A percentile compares a stretch with the other conserved stretches of the same genome.
These are phyloP conservation scores for Platysternon megacephalum DNA, from an alignment of 2,113 vertebrate species.

Conservation along the genomic window DNA sequence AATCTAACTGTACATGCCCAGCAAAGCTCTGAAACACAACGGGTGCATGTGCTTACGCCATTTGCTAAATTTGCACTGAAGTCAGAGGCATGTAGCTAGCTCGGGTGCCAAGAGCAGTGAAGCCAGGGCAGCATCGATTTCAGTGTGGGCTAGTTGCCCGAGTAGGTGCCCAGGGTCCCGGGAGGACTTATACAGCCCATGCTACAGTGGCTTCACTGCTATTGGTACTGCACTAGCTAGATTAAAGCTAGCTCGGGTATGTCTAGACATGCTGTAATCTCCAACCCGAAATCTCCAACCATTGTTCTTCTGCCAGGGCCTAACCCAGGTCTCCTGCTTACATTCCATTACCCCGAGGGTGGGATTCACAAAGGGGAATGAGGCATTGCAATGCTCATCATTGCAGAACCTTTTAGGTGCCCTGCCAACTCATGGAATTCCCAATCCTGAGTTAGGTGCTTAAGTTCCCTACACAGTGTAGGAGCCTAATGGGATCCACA, in stretches of 20 bases:
- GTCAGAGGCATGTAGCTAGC: neutral
- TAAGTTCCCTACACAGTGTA: too few relatives aligned
- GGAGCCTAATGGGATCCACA: too few relatives aligned
- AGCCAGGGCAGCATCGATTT: neutral
- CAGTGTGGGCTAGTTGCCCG: neutral
- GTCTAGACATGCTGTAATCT: neutral
- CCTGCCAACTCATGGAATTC: too few relatives aligned
- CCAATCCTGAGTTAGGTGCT: too few relatives aligned
- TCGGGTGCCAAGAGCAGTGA: neutral
- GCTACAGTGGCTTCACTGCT: neutral
- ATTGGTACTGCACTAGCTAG: neutral
- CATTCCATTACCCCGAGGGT: neutral
- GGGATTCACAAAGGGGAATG: too few relatives aligned
- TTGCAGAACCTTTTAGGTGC: too few relatives aligned
- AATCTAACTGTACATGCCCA: neutral
- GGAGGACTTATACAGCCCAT: neutral
- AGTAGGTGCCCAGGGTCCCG: neutral
- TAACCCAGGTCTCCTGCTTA: neutral
- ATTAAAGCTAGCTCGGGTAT: neutral
- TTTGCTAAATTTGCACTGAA: neutral
- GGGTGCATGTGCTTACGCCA: neutral
- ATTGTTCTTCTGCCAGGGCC: neutral
- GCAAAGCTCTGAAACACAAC: neutral
- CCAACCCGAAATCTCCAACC: neutral
- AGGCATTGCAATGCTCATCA: too few relatives aligned